A percentile compares a stretch with the other conserved stretches of the same genome.
These are phyloP conservation scores for Vanessa tameamea DNA, from an alignment of 1,140 invertebrate species.

Conservation along the genomic window DNA sequence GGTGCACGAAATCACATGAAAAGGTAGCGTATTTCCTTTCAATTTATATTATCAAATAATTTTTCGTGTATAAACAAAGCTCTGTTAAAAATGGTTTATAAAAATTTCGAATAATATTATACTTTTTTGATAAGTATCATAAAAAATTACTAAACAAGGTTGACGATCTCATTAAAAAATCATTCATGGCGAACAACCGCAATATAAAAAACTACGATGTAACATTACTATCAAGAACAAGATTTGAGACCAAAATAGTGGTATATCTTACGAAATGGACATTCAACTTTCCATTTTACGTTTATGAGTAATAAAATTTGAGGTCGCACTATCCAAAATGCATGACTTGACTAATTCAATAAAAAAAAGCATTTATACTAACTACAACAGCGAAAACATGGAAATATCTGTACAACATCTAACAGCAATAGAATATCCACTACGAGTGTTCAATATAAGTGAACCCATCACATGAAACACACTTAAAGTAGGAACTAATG, in stretches of 20 bases:
- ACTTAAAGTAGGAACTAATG: too few relatives aligned
- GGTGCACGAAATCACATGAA: too few relatives aligned
- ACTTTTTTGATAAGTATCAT: not conserved
- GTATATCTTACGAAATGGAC: conserved; percentile 43
- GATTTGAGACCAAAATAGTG: conserved; percentile 33
- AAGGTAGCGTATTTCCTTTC: too few relatives aligned
- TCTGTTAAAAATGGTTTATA: not conserved
- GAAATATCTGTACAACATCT: too few relatives aligned
- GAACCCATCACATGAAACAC: too few relatives aligned
- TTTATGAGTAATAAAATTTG: conserved; percentile 32
- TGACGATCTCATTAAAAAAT: conserved; percentile 29
- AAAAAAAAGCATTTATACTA: not conserved
- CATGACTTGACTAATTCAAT: not conserved
- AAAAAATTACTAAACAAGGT: conserved; percentile 25
- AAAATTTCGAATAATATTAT: not conserved
- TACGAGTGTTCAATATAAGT: too few relatives aligned
- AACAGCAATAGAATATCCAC: too few relatives aligned
- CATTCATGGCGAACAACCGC: conserved; percentile 31
- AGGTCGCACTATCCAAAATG: conserved; percentile 20
- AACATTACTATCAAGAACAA: conserved; percentile 30
- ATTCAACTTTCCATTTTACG: conserved; percentile 45
- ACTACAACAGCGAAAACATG: too few relatives aligned
- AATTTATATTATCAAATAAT: not conserved
- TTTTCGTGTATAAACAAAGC: too few relatives aligned
- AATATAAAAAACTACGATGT: conserved; percentile 31